Evolutionary conservation across 2,797 vertebrate species (phyloP).

Genomic region (Somateria mollissima): DNA sequence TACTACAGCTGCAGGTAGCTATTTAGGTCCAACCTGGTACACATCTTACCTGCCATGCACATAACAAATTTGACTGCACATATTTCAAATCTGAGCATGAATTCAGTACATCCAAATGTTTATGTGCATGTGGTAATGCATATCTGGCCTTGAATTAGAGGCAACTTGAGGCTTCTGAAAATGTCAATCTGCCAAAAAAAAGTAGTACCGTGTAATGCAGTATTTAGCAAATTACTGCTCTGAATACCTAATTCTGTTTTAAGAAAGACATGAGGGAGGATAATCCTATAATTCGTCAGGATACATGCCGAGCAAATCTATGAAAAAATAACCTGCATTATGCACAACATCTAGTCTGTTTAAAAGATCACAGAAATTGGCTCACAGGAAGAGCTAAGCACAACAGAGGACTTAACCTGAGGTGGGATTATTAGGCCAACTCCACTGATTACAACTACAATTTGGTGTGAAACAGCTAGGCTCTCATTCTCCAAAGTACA

Average conservation of each 20-base stretch:
- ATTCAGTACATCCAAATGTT: not conserved
- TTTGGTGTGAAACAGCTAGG: conserved; percentile 22
- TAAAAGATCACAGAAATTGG: not conserved
- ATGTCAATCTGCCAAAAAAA: conserved; percentile 6
- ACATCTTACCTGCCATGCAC: not conserved
- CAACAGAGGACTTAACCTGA: not conserved
- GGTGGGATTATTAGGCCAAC: conserved; percentile 22
- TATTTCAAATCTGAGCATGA: not conserved
- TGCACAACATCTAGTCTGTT: not conserved
- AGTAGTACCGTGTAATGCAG: not conserved
- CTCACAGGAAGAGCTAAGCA: conserved; percentile 5
- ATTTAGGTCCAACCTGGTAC: not conserved
- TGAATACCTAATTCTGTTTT: conserved; percentile 37
- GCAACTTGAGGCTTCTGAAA: conserved; percentile 23
- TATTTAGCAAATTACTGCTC: conserved; percentile 50
- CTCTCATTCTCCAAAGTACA: conserved; percentile 12
- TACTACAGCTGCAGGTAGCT: not conserved
- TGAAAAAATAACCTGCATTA: not conserved
- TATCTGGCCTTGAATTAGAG: not conserved
- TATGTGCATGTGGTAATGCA: not conserved
- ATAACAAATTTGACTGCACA: not conserved
- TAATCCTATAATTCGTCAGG: conserved; percentile 55
- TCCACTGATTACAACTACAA: not conserved
- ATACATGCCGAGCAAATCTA: conserved; percentile 18
- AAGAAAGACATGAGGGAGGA: conserved; percentile 37